phyloP scores from a whole-genome alignment of 2,797 vertebrate species.

The Arrhamphus sclerolepis region DNA sequence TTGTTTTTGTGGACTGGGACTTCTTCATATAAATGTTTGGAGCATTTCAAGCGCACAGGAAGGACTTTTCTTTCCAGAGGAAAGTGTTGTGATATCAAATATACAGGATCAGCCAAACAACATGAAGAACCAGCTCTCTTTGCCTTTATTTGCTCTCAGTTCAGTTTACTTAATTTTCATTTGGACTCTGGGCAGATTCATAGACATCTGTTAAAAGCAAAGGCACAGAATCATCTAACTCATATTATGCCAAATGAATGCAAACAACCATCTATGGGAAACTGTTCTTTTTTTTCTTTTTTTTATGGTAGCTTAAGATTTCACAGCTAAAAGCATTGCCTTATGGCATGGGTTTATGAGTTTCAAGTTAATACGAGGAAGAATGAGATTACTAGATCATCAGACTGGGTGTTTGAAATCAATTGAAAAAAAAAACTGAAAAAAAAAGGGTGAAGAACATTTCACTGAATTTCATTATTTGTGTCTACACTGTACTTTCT shows the following conservation, averaged over 20 bases:
- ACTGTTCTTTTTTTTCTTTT: neutral
- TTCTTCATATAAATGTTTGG: conserved; percentile 45
- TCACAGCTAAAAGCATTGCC: conserved; percentile 40
- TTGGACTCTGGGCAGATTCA: conserved; percentile 32
- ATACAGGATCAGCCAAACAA: conserved; percentile 25
- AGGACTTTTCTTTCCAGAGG: conserved; percentile 8
- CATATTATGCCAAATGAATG: conserved; percentile 46
- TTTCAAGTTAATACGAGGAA: conserved; percentile 20
- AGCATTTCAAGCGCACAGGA: conserved; percentile 28
- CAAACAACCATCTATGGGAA: conserved; percentile 44
- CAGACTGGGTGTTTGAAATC: conserved; percentile 31
- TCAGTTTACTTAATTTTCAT: conserved; percentile 45
- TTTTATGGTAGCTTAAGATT: conserved; percentile 22
- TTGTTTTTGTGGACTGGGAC: conserved; percentile 39
- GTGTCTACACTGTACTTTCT: conserved; percentile 13
- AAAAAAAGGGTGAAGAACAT: conserved; percentile 31
- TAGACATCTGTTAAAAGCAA: conserved; percentile 59
- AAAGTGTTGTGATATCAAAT: conserved; percentile 9
- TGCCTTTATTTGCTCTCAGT: conserved; percentile 43
- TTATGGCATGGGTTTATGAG: conserved; percentile 30
- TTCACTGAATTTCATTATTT: conserved; percentile 25
- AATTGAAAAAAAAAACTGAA: conserved; percentile 12
- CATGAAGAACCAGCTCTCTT: conserved; percentile 20
- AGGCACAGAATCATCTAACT: conserved; percentile 67
- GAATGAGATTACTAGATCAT: conserved; percentile 22